phyloP scores from a whole-genome alignment of 2,113 vertebrate species.

The Rhinolophus ferrumequinum region DNA sequence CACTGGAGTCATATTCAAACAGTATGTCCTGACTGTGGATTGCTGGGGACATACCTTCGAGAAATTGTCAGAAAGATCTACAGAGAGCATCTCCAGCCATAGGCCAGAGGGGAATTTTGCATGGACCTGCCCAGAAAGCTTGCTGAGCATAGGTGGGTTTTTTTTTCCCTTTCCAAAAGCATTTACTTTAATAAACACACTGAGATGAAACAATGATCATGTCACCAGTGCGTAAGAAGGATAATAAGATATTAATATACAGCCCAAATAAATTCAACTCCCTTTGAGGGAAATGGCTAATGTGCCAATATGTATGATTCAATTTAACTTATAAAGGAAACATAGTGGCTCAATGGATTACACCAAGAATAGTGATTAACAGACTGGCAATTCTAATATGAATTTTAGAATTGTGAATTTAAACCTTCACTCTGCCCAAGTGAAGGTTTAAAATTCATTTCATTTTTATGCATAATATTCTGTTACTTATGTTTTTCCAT shows the following conservation, averaged over 20 bases:
- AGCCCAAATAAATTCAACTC: conserved; percentile 68
- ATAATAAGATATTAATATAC: conserved; percentile 75
- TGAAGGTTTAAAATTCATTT: conserved; percentile 63
- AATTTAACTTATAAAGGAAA: conserved; percentile 66
- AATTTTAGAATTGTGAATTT: conserved; percentile 28
- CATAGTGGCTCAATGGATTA: conserved; percentile 31
- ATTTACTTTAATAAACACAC: conserved; percentile 59
- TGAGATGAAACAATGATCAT: conserved; percentile 71
- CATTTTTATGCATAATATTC: conserved; percentile 54
- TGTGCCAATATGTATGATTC: conserved; percentile 75
- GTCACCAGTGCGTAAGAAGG: conserved; percentile 56
- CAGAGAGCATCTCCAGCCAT: neutral
- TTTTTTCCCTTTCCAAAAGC: conserved; percentile 30
- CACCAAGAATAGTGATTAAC: conserved; percentile 57
- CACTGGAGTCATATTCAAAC: neutral
- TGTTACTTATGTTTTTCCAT: neutral
- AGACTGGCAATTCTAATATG: conserved; percentile 57
- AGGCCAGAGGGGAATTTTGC: neutral
- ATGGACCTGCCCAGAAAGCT: neutral
- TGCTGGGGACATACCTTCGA: neutral
- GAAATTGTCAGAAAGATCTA: neutral
- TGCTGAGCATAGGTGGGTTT: neutral
- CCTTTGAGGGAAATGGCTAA: conserved; percentile 70
- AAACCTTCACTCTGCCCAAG: conserved; percentile 14
- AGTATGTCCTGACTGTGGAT: neutral